phyloP scores from a whole-genome alignment of 2,797 vertebrate genomes.

The Aselliscus stoliczkanus region DNA sequence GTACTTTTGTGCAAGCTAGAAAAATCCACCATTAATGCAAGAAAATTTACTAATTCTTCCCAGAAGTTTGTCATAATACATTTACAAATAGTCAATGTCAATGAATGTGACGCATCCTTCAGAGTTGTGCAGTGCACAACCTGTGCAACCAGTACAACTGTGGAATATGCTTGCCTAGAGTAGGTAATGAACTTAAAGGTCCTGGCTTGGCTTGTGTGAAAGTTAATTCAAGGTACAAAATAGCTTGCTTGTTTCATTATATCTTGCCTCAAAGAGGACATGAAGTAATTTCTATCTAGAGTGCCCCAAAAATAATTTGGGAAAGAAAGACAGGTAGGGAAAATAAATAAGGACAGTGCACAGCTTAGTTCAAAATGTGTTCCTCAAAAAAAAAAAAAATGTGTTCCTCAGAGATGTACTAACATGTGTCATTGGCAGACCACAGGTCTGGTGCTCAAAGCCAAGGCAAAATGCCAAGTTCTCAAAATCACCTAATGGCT shows the following conservation, averaged over 20 bases:
- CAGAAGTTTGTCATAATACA: not conserved
- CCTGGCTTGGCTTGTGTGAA: not conserved
- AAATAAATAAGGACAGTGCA: not conserved
- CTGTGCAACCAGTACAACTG: not conserved
- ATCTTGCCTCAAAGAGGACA: not conserved
- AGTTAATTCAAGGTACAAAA: not conserved
- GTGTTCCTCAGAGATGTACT: not conserved
- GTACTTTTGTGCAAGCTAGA: not conserved
- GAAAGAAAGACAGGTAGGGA: not conserved
- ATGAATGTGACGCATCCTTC: not conserved
- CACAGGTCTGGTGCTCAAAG: not conserved
- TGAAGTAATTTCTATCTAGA: not conserved
- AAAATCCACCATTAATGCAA: not conserved
- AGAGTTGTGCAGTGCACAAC: not conserved
- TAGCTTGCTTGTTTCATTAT: not conserved
- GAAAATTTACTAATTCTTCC: not conserved
- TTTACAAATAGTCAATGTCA: not conserved
- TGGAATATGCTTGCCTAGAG: not conserved
- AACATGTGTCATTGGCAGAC: not conserved
- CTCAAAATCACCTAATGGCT: not conserved
- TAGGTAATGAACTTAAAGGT: not conserved
- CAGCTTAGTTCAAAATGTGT: not conserved
- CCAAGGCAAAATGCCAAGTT: not conserved
- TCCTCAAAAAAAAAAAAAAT: not conserved
- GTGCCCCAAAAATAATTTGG: not conserved